Percentiles rank a stretch among this genome's conserved stretches.
Conservation (phyloP, 2,888 invertebrate species). For the Limulus polyphemus region DNA sequence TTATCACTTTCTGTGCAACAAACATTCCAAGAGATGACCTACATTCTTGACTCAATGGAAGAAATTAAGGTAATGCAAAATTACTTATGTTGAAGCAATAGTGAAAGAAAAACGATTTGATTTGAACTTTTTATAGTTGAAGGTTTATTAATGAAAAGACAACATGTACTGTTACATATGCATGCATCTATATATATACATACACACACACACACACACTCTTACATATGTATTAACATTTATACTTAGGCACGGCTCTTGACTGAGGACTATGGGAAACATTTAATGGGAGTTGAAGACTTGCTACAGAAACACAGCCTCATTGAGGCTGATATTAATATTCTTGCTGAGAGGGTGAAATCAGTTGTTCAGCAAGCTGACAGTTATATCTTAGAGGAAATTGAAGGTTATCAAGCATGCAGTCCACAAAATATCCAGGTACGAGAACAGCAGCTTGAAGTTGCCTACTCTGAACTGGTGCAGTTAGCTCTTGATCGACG, state of each 20-base stretch:
- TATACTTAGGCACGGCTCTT: too few relatives aligned
- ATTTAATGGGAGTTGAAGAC: slow-evolving; percentile 99
- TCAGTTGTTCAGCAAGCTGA: slow-evolving; percentile 91
- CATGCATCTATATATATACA: too few relatives aligned
- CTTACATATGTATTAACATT: too few relatives aligned
- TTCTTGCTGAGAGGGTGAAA: slow-evolving; percentile 93
- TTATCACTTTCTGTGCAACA: slow-evolving; percentile 89
- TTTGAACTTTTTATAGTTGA: too few relatives aligned
- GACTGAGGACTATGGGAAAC: slow-evolving; percentile 97
- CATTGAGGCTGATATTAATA: slow-evolving; percentile 95
- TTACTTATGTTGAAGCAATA: too few relatives aligned
- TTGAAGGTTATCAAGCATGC: slow-evolving; percentile 77
- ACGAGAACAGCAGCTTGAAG: slow-evolving; percentile 81
- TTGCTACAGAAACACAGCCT: slow-evolving; percentile 94
- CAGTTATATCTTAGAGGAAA: slow-evolving; percentile 71
- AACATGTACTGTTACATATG: too few relatives aligned
- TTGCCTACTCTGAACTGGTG: slow-evolving; percentile 90
- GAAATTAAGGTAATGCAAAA: slow-evolving; percentile 91
- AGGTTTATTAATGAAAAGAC: too few relatives aligned
- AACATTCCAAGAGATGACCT: slow-evolving; percentile 97
- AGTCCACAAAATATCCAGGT: slow-evolving; percentile 92
- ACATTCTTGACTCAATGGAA: slow-evolving; percentile 96
- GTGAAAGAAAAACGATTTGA: too few relatives aligned
- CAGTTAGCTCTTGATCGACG: slow-evolving; percentile 88
- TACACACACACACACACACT: too few relatives aligned